A percentile compares a stretch with the other conserved stretches of the same genome.
phyloP scores from a whole-genome alignment of 2,888 invertebrate species.

The Bruchidius siliquastri region DNA sequence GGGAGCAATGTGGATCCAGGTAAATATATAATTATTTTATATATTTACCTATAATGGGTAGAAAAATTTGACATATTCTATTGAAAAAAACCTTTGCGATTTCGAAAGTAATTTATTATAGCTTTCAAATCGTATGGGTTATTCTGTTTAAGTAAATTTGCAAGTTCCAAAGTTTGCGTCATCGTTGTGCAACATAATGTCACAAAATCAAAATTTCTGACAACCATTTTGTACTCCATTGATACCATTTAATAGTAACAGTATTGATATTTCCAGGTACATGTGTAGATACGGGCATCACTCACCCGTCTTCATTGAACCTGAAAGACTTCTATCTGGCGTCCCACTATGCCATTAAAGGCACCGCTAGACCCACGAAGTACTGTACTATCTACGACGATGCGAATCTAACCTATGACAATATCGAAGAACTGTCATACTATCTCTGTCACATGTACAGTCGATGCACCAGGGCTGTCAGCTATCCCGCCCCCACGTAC shows the following conservation, averaged over 20 bases:
- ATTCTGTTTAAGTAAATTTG: too few relatives aligned
- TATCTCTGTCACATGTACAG: constrained; percentile 82
- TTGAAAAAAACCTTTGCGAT: too few relatives aligned
- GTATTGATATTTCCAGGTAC: constrained; percentile 41
- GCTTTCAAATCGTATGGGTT: too few relatives aligned
- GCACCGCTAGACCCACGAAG: constrained; percentile 79
- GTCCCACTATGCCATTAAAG: constrained; percentile 67
- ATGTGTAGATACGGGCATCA: constrained; percentile 74
- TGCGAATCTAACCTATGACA: constrained; percentile 61
- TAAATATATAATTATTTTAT: not conserved
- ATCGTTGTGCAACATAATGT: too few relatives aligned
- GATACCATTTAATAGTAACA: too few relatives aligned
- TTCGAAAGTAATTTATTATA: too few relatives aligned
- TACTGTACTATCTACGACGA: constrained; percentile 83
- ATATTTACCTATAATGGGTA: too few relatives aligned
- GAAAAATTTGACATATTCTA: too few relatives aligned
- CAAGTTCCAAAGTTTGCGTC: too few relatives aligned
- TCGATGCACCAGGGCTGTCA: constrained; percentile 77
- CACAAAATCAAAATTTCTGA: too few relatives aligned
- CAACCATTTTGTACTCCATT: too few relatives aligned
- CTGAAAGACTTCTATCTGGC: constrained; percentile 80
- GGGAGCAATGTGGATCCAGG: constrained; percentile 13
- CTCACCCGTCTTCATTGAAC: constrained; percentile 62
- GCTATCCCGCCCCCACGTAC: constrained; percentile 83
- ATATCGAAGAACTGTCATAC: constrained; percentile 73